phyloP scores from a whole-genome alignment of 2,113 vertebrate genomes.

The Globicephala melas region DNA sequence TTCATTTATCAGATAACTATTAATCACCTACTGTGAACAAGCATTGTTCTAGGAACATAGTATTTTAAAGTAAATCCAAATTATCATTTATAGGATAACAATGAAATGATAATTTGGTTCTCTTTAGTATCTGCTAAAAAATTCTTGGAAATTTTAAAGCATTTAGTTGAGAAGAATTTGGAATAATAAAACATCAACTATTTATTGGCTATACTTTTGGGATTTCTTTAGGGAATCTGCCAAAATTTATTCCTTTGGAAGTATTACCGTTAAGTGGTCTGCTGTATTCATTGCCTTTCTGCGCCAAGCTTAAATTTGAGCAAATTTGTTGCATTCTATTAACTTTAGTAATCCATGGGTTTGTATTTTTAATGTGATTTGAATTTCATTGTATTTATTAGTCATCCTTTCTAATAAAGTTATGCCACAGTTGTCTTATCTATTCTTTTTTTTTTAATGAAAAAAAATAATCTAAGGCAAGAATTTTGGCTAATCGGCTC shows the following conservation, averaged over 20 bases:
- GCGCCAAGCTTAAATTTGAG: not conserved
- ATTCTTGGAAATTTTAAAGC: not conserved
- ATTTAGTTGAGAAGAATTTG: slow-evolving; percentile 25
- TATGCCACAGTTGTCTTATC: not conserved
- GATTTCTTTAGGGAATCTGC: slow-evolving; percentile 26
- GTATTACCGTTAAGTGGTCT: not conserved
- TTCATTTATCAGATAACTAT: not conserved
- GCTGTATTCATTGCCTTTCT: not conserved
- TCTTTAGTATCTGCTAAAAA: slow-evolving; percentile 19
- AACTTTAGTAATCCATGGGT: not conserved
- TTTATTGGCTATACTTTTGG: slow-evolving; percentile 6
- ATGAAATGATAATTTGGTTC: not conserved
- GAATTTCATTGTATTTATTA: slow-evolving; percentile 2
- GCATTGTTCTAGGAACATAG: not conserved
- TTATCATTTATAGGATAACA: not conserved
- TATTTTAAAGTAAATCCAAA: slow-evolving; percentile 1
- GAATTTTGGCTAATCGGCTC: not conserved
- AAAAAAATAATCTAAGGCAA: slow-evolving; percentile 17
- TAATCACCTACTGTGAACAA: not conserved
- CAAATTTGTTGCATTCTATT: slow-evolving; percentile 11
- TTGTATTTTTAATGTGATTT: slow-evolving; percentile 13
- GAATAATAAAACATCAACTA: not conserved
- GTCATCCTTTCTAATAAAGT: not conserved
- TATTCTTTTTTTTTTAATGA: not conserved
- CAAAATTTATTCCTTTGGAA: not conserved